Base-by-base conservation (phyloP, 2,797 vertebrate species). In the Hephaestus fuliginosus region DNA sequence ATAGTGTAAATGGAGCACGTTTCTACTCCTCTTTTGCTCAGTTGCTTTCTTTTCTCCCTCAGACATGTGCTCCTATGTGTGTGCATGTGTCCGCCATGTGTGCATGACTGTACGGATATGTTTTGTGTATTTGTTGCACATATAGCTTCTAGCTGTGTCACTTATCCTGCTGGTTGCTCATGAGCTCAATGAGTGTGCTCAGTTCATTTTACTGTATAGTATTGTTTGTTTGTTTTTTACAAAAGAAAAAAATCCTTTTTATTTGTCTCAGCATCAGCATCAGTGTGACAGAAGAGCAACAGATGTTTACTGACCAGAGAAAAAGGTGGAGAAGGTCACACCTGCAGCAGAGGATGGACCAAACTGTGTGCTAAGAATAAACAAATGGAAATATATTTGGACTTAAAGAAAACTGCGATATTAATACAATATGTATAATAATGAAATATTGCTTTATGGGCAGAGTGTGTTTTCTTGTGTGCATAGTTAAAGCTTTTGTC, bases 1-100 rank as follows among this genome's bases (percentile, higher is more conserved):
- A 57, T 83, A 39, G 64, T 78, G 53, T 81, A 76, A 88, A 82
- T 39, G 71, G 36, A 77, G 64, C 5, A 63, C 49, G 85, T 86
- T 82, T 89, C 63, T 64, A 2, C 76, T 80, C 55, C 46, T 56
- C 72, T 82, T 63, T 70, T 72, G 48, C 65, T 68, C 44, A 8
- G 28, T 80, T 62, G 33, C 58, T 72, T 71, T 57, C 39, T 65
- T 64, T 44, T 78, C 20, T 64, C 39, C 39, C 75, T 39, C 66
- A 52, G 64, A 80, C 77, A 57, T 48, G 69, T 65, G 75, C 64
- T 22, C 6, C 10, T 55, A 14, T 49, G 57, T 7, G 57, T 7
- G 46, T 82, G 72, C 85, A 89, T 86, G 68, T 91, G 90, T 85
- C 30, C 77, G 20, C 84, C 85, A 89, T 85, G 88, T 93, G 90